Evolutionary conservation across 92 coral and sea anemone species (phyloP).

Genomic region (Porites lobata): DNA sequence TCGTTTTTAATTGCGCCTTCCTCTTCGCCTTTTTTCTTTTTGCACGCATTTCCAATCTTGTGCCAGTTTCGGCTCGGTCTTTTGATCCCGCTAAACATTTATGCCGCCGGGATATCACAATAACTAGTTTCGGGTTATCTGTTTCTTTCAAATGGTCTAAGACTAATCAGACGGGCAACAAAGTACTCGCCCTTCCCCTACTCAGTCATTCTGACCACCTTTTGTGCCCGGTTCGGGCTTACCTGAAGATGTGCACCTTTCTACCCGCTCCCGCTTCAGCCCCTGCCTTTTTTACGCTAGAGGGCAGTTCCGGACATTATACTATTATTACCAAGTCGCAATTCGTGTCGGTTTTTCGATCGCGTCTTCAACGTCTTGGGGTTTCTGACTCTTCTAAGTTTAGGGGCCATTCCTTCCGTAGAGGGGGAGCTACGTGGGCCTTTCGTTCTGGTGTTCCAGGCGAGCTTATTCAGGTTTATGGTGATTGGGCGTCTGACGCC

Average conservation of each 20-base stretch:
- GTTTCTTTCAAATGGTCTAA: slow-evolving; percentile 10
- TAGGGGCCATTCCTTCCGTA: slow-evolving; percentile 29
- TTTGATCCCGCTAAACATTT: neutral
- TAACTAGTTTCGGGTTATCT: neutral
- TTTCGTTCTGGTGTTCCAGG: slow-evolving; percentile 24
- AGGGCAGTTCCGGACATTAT: neutral
- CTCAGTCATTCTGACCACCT: neutral
- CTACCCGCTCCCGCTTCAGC: neutral
- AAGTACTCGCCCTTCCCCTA: neutral
- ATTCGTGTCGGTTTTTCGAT: neutral
- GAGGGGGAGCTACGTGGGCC: slow-evolving; percentile 29
- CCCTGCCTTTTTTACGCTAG: neutral
- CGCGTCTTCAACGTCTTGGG: neutral
- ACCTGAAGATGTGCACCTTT: neutral
- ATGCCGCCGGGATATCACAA: neutral
- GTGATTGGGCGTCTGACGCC: slow-evolving; percentile 33
- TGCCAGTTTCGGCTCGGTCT: neutral
- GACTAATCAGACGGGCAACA: neutral
- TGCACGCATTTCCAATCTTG: slow-evolving; percentile 12
- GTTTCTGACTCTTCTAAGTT: neutral
- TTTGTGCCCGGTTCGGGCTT: neutral
- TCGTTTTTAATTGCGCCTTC: slow-evolving; percentile 1
- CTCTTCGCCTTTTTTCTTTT: slow-evolving; percentile 28
- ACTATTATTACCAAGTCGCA: neutral
- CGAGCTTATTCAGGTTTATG: slow-evolving; percentile 28